Evolutionary conservation across 2,113 vertebrate genomes (phyloP), one percentile per base, ranked within the genome.

Genomic region (Axis porcinus): DNA sequence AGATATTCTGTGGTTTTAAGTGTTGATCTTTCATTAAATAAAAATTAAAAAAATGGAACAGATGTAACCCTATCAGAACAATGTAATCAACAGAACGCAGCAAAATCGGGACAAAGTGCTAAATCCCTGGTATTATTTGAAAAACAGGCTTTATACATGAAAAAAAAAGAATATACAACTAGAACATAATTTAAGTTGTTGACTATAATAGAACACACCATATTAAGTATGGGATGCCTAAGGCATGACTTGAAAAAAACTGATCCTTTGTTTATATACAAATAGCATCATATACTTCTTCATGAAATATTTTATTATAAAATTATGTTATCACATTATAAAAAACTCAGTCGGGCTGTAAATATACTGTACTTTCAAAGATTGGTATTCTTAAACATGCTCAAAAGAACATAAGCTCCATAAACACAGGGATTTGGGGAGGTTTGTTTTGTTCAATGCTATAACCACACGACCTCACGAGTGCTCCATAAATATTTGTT

Each of bases 21-120:
- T 93, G 91, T 54, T 95, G 28, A 85, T 47, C 19, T 87, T 96
- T 89, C 21, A 94, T 45, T 57, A 94, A 93, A 89, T 57, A 89
- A 92, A 94, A 96, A 16, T 9, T 96, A 62, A 25, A 88, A 92
- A 97, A 81, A 91, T 17, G 85, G 50, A 79, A 79, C 55, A 88
- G 23, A 21, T 95, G 15, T 74, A 83, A 60, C 12, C 19, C 23
- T 33, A 85, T 12, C 28, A 92, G 47, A 83, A 95, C 23, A 79
- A 62, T 62, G 84, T 43, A 83, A 36, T 92, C 55, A 62, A 43
- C 3, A 45, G 89, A 94, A 81, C 2, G 52, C 4, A 89, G 40
- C 23, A 96, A 84, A 92, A 81, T 95, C 88, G 89, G 40, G 36
- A 47, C 1, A 6, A 74, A 79, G 28, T 74, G 7, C 64, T 81